Evolutionary conservation across 2,888 invertebrate genomes (phyloP), one percentile per base, ranked within the genome.

Genomic region (Scaptomyza parva): DNA sequence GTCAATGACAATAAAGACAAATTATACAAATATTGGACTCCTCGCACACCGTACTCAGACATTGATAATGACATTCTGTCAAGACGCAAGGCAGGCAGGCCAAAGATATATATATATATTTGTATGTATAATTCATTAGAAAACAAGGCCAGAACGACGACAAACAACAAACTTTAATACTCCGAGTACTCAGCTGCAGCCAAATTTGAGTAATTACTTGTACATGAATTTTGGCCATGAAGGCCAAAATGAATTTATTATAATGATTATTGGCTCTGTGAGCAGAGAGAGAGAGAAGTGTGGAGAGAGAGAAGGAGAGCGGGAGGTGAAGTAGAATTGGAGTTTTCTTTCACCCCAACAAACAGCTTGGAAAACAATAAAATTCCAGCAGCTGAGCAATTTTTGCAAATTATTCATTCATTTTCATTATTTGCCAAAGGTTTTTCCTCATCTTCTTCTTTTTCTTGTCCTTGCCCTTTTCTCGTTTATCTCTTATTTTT

Each of bases 1-100:
- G 79, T 76, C 79, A 76, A 69, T 80, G 82, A 82, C 82, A 82
- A 80, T 80, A 80, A 80, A 76, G 77, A 79, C 74, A 81, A 78
- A 78, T 78, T 78, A 78, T 78, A 78, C 81, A 78, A 78, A 80
- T 80, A 78, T 78, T 78, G 75, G 57, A 58, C 62, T n/a, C n/a
- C n/a, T n/a, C n/a, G n/a, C n/a, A 54, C 24, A 39, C 35, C 39
- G 54, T 74, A 30, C n/a, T n/a, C 53, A 41, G 58, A 45, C 50
- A 70, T 65, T 77, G 74, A 80, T 78, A 78, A 78, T 80, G 78
- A 72, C 65, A 66, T 69, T 57, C 65, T 50, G 48, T 57, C 44
- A 28, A 24, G 41, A 37, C n/a, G n/a, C 11, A 28, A 33, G 5
- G 26, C 17, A 47, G 26, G 12, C 3, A 9, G 4, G 17, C 8